Conservation (phyloP, 2,888 invertebrate genomes). For the Galerucella pusilla region DNA sequence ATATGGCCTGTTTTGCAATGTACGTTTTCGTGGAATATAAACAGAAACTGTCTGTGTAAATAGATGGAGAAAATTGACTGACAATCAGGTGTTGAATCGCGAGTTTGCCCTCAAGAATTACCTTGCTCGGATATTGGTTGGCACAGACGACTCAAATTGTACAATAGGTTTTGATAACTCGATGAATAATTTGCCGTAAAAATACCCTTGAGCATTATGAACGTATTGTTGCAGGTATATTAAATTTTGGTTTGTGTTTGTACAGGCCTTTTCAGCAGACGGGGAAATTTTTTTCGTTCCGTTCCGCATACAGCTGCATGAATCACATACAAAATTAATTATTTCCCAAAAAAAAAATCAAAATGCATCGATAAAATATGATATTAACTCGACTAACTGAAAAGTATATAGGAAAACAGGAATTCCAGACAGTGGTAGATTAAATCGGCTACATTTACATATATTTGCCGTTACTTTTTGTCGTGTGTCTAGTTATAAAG, state of each 20-base stretch:
- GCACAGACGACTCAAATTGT: conserved; percentile 29
- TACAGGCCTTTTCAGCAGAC: conserved; percentile 3
- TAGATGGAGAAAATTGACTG: conserved; percentile 41
- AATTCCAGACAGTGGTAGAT: conserved; percentile 61
- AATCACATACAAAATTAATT: background rate
- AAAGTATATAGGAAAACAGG: conserved; percentile 52
- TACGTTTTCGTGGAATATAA: conserved; percentile 29
- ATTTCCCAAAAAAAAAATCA: background rate
- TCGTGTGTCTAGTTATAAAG: conserved; percentile 57
- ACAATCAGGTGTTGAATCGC: conserved; percentile 44
- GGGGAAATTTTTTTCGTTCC: background rate
- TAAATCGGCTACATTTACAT: conserved; percentile 63
- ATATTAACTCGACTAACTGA: background rate
- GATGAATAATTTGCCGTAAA: conserved; percentile 45
- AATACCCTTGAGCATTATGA: conserved; percentile 42
- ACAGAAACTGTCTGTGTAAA: conserved; percentile 43
- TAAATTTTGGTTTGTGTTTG: conserved; percentile 33
- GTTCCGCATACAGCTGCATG: background rate
- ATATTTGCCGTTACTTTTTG: conserved; percentile 63
- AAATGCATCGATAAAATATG: no score
- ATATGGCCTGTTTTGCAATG: background rate
- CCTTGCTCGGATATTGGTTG: conserved; percentile 33
- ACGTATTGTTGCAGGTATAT: conserved; percentile 41
- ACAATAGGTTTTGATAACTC: conserved; percentile 40
- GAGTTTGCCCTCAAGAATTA: conserved; percentile 38